Evolutionary conservation across 2,888 invertebrate genomes (phyloP).

Genomic region (Nomada goodeniana): DNA sequence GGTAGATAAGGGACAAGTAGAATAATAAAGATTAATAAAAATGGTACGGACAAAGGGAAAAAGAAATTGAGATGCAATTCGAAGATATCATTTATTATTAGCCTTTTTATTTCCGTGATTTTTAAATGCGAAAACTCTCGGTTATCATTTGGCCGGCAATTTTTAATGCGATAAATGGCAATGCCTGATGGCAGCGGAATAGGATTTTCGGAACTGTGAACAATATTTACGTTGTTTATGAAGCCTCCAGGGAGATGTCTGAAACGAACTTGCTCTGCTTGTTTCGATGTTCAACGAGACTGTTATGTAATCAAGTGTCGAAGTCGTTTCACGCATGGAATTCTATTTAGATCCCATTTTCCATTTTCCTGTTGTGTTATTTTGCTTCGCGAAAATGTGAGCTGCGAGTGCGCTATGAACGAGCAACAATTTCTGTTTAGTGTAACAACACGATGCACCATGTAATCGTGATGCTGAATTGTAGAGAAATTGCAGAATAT

Average conservation of each 20-base stretch:
- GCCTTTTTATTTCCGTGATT: no score
- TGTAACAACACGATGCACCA: background rate
- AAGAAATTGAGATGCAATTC: no score
- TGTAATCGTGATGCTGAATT: background rate
- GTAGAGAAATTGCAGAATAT: no score
- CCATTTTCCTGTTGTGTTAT: background rate
- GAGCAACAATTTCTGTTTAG: background rate
- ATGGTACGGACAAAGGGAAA: no score
- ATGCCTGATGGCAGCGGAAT: no score
- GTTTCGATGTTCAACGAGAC: slow-evolving; percentile 19
- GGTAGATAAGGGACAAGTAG: no score
- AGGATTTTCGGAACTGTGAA: background rate
- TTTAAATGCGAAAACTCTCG: no score
- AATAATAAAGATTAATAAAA: no score
- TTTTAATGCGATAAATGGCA: no score
- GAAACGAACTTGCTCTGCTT: slow-evolving; percentile 7
- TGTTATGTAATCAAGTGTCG: slow-evolving; percentile 21
- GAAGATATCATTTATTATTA: no score
- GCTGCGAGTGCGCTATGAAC: background rate
- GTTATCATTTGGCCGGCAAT: no score
- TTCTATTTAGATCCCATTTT: slow-evolving; percentile 4
- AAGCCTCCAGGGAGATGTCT: background rate
- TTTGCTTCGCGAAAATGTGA: background rate
- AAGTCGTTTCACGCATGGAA: slow-evolving; percentile 1
- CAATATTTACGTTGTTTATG: background rate